Percentiles rank a stretch among this genome's conserved stretches.
Conservation (phyloP, 2,113 vertebrate species). For the Cinclus cinclus region DNA sequence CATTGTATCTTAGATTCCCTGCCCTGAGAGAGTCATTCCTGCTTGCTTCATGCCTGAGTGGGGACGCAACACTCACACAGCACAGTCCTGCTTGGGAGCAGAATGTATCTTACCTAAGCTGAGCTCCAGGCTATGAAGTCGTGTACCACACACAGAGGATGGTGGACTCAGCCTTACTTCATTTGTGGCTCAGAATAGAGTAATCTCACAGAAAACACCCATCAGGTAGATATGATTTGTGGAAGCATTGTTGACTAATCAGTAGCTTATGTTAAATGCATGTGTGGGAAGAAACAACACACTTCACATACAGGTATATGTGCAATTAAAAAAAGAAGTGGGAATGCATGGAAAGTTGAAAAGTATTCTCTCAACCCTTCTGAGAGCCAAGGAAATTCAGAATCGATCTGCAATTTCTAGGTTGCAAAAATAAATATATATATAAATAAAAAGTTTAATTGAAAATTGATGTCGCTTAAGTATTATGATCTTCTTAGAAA, state of each 20-base stretch:
- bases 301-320: not conserved
- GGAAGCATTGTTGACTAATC: not conserved
- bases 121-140: not conserved
- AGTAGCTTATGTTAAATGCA: not conserved
- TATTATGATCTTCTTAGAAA: conserved; percentile 4
- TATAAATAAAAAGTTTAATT: conserved; percentile 14
- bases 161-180: not conserved
- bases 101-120: not conserved
- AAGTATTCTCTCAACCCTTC: not conserved
- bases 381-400: not conserved
- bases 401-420: not conserved
- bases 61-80: not conserved
- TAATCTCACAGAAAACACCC: not conserved
- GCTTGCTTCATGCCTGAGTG: not conserved
- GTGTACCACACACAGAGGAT: accelerated
- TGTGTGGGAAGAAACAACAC: not conserved
- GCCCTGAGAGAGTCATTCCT: not conserved
- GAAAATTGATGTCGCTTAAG: conserved; percentile 29
- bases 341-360: not conserved
- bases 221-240: not conserved
- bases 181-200: not conserved
- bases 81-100: not conserved
- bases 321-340: not conserved
- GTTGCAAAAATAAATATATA: not conserved
- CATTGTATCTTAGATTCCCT: not conserved